Conservation (phyloP, 2,113 vertebrate species). For the Dasyornis broadbenti region DNA sequence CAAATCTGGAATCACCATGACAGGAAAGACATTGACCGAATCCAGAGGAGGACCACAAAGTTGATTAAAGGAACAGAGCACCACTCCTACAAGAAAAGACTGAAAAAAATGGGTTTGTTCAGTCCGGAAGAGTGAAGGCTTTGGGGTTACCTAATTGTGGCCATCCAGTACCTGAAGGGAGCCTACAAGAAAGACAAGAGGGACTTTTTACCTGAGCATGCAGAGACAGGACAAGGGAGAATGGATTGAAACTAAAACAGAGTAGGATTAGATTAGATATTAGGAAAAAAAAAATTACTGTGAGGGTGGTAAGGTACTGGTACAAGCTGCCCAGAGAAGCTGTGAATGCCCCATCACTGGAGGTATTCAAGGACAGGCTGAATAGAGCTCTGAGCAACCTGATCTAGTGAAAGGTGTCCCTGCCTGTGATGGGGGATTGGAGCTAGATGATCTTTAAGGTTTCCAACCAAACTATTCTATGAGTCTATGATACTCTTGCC, state of each 20-base stretch:
- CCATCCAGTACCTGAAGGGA: background rate
- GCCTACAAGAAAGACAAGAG: background rate
- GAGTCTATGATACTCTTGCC: background rate
- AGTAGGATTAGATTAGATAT: background rate
- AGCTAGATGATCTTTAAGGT: background rate
- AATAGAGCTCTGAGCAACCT: background rate
- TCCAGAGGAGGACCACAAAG: background rate
- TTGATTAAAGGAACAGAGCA: background rate
- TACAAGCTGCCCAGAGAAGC: background rate
- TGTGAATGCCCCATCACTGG: background rate
- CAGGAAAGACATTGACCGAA: fast-evolving
- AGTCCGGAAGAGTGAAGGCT: background rate
- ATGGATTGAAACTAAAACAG: background rate
- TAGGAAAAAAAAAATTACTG: background rate
- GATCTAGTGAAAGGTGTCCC: background rate
- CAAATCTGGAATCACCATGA: background rate
- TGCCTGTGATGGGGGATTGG: background rate
- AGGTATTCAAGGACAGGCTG: background rate
- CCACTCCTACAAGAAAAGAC: background rate
- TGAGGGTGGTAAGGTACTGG: background rate
- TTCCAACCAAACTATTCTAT: background rate
- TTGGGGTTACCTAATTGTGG: background rate
- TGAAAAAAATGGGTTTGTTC: background rate
- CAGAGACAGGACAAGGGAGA: background rate
- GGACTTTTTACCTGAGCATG: background rate